Base-by-base conservation (phyloP, 2,113 vertebrate genomes). In the Zeus faber region DNA sequence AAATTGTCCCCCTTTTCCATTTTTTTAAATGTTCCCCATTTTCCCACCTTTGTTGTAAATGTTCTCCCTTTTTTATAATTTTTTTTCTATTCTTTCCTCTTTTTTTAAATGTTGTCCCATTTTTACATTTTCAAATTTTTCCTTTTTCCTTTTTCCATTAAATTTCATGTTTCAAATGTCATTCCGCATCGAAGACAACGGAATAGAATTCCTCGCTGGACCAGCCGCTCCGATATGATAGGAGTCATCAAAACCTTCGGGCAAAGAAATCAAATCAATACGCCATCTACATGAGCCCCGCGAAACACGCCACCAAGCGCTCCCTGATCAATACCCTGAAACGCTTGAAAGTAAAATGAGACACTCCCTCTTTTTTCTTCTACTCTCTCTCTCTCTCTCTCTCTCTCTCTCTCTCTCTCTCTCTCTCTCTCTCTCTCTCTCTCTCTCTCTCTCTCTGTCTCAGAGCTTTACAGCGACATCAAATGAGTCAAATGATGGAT, bases 261-360 rank as follows among this genome's bases (percentile, higher is more conserved):
- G n/a, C n/a, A n/a, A n/a, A n/a, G 6, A 24, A 55, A 56, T 62
- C 1, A 24, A 40, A 81, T 85, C 85, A 81, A 85, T 80, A 81
- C 7, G 17, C 46, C 40, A 79, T 82, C 66, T 78, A 79, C 79
- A 84, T 66, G 63, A 74, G 63, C 69, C 62, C 54, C 60, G 33
- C 50, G 49, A 65, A n/a, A n/a, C 41, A 49, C 54, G 55, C 57
- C 62, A 74, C 63, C 70, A 72, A 73, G 75, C 53, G 63, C 59
- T 51, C 55, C 65, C 68, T 72, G 82, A 80, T 88, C 84, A 76
- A 85, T 86, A 73, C 29, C 56, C 67, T 59, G 59, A 70, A 85
- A 79, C 27, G 77, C 70, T 45, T 69, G 47, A 66, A 62, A 72
- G 67, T 72, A 74, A 82, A 70, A 83, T 53, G 67, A 82, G 77